Base-by-base conservation (phyloP, 2,113 vertebrate species). In the Oreochromis aureus region DNA sequence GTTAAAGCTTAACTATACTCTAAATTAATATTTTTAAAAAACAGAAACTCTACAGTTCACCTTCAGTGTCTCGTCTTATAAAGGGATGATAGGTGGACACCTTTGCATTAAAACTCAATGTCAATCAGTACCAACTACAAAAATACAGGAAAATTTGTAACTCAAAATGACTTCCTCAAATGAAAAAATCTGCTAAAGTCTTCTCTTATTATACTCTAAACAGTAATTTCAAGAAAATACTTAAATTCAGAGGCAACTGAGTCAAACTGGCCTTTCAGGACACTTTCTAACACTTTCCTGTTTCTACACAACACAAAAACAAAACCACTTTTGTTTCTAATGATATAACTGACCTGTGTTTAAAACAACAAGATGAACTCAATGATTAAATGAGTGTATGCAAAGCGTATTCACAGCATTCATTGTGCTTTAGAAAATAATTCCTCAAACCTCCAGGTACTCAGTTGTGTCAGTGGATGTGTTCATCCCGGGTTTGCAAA, bases 401-500 rank as follows among this genome's bases (percentile, higher is more conserved):
- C 66, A 83, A 88, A n/a, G 12, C 2, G 6, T 48, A 58, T 89
- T 36, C 13, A 22, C 3, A 7, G 22, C 66, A 39, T 53, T 88
- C 39, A 51, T 59, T 63, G 34, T 44, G 81, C 81, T 34, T 90
- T 71, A 48, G 61, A 46, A 90, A 85, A 66, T 69, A 81, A 89
- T 81, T 86, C 79, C 46, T 71, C 24, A 71, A 89, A 87, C 55
- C 55, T 56, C 24, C 61, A 85, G 34, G 8, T 27, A 81, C 48
- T 85, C 73, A 7, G 30, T 58, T 34, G 39, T 82, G 82, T 80
- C 39, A 48, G 56, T 15, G 10, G 27, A 82, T 46, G 84, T 71
- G 83, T 79, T 85, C 58, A 85, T 84, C 82, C 81, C 53, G 63
- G 76, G 86, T 93, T 88, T 91, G 86, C 78, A 63, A 81, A 90